Base-by-base conservation (phyloP, 2,888 invertebrate genomes). In the Pyralis farinalis region DNA sequence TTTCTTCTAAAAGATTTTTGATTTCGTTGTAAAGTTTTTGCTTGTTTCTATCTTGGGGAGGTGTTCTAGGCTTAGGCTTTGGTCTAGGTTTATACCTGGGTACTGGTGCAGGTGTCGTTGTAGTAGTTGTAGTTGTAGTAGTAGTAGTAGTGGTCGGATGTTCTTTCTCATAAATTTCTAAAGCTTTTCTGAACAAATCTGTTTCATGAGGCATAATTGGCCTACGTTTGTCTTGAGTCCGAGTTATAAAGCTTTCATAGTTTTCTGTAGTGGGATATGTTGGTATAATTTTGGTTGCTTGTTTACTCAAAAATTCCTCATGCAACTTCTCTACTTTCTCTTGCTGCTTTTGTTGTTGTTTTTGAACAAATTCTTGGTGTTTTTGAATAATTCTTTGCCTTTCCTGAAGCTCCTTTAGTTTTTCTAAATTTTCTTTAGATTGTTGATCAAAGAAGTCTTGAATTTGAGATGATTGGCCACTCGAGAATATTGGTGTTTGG, bases 281-380 rank as follows among this genome's bases (percentile, higher is more conserved):
- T 47, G 91, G 91, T 50, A 91, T 74, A 42, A 90, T 84, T 54
- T 91, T 92, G 16, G 92, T 92, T 3, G 94, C 92, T 65, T 96
- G 95, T 50, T 92, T 92, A 50, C 91, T 91, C 0, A 94, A 56
- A 59, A 94, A 94, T 43, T 93, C 93, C 51, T 93, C 91, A 51
- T 95, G 95, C 20, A 94, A 86, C 55, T 92, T 91, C 49, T 94
- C 91, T 0, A 94, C 92, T 63, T 95, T 95, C 58, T 94, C 93
- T 59, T 95, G 92, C 31, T 94, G 93, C 54, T 94, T 94, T 53
- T 95, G 92, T 55, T 95, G 95, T 58, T 95, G 95, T 60, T 94
- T 94, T 57, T 95, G 94, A 3, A 94, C 91, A 53, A 95, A 93
- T 51, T 95, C 92, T 56, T 95, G 94, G 51, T 94, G 94, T 59